These are phyloP conservation scores for Nesidiocoris tenuis DNA, from an alignment of 2,888 invertebrate genomes.

Conservation along the genomic window DNA sequence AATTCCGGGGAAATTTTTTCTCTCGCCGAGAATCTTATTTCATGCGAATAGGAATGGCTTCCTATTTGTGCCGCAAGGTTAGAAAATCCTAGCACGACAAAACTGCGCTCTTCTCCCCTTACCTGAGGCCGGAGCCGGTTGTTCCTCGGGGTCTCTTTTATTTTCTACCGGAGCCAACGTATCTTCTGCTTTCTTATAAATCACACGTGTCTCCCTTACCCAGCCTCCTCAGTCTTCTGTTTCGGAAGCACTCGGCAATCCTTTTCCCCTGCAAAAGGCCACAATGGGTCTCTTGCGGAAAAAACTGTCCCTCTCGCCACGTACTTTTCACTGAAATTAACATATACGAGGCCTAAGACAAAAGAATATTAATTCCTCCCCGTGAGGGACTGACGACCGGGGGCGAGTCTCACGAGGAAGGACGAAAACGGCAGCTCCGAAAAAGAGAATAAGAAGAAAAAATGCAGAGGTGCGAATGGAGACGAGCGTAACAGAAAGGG, in stretches of 20 bases:
- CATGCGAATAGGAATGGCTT: too few relatives aligned
- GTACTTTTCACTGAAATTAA: conserved; percentile 34
- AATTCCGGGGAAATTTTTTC: too few relatives aligned
- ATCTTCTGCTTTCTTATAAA: conserved; percentile 23
- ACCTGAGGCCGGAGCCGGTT: not conserved
- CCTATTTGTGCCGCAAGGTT: not conserved
- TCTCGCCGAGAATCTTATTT: too few relatives aligned
- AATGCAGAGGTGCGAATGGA: conserved; percentile 12
- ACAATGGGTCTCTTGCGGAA: conserved; percentile 15
- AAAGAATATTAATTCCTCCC: conserved; percentile 44
- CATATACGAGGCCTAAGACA: conserved; percentile 39
- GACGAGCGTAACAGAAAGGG: conserved; percentile 24
- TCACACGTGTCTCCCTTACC: conserved; percentile 1
- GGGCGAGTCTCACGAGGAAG: conserved; percentile 24
- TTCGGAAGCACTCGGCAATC: conserved; percentile 23
- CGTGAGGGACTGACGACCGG: conserved; percentile 17
- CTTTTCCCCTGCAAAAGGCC: conserved; percentile 3
- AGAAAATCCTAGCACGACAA: not conserved
- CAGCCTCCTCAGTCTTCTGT: not conserved
- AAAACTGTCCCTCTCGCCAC: conserved; percentile 28
- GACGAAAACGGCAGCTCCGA: conserved; percentile 3
- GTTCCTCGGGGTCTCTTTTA: not conserved
- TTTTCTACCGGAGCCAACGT: not conserved
- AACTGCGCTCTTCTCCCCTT: too few relatives aligned
- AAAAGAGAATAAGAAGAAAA: conserved; percentile 17